A percentile compares a stretch with the other conserved stretches of the same genome.
These are phyloP conservation scores for Acropternis orthonyx DNA, from an alignment of 2,797 vertebrate species.

Conservation along the genomic window DNA sequence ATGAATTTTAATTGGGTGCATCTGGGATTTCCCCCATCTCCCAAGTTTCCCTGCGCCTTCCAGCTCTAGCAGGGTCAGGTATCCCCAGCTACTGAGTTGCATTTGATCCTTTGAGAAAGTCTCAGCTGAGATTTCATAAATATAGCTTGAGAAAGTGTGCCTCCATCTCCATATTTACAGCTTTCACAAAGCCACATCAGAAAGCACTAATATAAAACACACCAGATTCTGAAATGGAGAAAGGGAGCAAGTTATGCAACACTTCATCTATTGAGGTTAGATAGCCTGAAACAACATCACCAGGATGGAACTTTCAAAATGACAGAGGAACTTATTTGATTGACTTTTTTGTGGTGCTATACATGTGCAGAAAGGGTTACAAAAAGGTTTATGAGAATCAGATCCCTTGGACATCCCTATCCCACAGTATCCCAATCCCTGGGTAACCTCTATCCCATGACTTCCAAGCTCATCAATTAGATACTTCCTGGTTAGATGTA, in stretches of 20 bases:
- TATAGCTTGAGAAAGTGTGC: neutral
- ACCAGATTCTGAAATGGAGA: neutral
- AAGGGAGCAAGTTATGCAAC: neutral
- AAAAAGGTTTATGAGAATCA: neutral
- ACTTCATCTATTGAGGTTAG: neutral
- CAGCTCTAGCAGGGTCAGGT: neutral
- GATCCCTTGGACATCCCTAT: neutral
- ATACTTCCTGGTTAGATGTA: neutral
- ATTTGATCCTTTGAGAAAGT: slow-evolving; percentile 25
- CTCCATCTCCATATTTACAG: neutral
- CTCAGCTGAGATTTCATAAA: slow-evolving; percentile 27
- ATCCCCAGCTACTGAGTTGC: neutral
- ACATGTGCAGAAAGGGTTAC: neutral
- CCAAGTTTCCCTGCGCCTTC: neutral
- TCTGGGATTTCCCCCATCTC: slow-evolving; percentile 8
- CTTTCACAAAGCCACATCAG: neutral
- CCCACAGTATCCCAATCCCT: neutral
- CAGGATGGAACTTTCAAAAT: neutral
- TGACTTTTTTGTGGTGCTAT: neutral
- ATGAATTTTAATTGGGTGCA: slow-evolving; percentile 44
- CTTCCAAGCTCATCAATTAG: neutral
- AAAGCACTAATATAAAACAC: neutral
- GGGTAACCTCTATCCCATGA: neutral
- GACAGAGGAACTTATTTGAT: neutral
- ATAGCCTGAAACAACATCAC: neutral